Conservation (phyloP, 2,113 vertebrate genomes). For the Pogona vitticeps region DNA sequence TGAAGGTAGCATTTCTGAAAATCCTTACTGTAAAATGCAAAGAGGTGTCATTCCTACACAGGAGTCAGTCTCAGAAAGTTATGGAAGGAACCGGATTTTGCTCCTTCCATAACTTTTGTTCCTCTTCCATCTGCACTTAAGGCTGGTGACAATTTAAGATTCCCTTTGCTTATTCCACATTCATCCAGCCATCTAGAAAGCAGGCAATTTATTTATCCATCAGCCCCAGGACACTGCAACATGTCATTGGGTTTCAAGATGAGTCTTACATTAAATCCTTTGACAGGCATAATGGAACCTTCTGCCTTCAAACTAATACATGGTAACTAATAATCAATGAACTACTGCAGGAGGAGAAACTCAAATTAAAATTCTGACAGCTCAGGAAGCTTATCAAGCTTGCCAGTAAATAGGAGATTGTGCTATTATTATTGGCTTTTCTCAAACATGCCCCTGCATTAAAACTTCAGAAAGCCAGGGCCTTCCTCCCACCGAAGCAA, state of each 20-base stretch:
- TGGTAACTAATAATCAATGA: constrained; percentile 30
- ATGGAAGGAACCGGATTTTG: background rate
- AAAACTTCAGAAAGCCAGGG: background rate
- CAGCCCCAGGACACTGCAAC: background rate
- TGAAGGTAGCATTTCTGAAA: background rate
- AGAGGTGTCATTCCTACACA: background rate
- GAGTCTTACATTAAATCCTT: constrained; percentile 22
- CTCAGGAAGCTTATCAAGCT: constrained; percentile 21
- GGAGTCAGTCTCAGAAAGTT: background rate
- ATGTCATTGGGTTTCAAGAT: constrained; percentile 22
- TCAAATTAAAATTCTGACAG: constrained; percentile 29
- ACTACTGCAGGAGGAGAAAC: constrained; percentile 20
- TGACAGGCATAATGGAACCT: constrained; percentile 10
- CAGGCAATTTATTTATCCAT: constrained; percentile 25
- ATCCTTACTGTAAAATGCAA: background rate
- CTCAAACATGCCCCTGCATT: background rate
- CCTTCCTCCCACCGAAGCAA: background rate
- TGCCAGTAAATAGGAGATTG: constrained; percentile 16
- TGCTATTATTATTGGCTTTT: constrained; percentile 26
- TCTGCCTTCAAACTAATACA: constrained; percentile 17
- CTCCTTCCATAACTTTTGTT: too few relatives aligned
- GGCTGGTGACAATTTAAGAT: background rate
- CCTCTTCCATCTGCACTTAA: background rate
- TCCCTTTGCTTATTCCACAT: constrained; percentile 5
- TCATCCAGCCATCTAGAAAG: constrained; percentile 14